Conservation (phyloP, 2,797 vertebrate species). For the Rhinoraja longicauda region DNA sequence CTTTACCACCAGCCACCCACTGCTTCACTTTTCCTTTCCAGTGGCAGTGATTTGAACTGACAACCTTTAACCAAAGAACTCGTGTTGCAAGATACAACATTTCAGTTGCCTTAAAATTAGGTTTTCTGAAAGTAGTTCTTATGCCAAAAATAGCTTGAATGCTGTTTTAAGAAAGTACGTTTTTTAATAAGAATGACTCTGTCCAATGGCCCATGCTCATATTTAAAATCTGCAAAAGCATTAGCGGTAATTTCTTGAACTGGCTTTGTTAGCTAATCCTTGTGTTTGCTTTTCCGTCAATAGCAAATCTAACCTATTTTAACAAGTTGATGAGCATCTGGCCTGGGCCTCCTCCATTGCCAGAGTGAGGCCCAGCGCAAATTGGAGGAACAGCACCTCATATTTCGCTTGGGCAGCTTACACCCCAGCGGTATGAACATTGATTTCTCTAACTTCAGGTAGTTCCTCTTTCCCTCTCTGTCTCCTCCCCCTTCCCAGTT, state of each 20-base stretch:
- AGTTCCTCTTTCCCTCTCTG: too few relatives aligned
- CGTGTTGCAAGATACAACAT: not conserved
- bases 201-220: not conserved
- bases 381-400: too few relatives aligned
- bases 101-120: not conserved
- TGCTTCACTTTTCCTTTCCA: not conserved
- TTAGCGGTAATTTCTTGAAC: not conserved
- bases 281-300: not conserved
- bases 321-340: not conserved
- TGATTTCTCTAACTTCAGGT: too few relatives aligned
- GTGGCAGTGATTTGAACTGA: not conserved
- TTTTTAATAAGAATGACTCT: not conserved
- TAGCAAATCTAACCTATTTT: not conserved
- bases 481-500: too few relatives aligned
- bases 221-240: not conserved
- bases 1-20: not conserved
- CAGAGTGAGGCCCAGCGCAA: too few relatives aligned
- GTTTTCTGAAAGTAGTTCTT: not conserved
- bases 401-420: too few relatives aligned
- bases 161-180: not conserved
- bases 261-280: not conserved
- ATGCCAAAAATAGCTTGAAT: not conserved
- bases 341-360: too few relatives aligned
- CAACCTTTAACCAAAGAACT: not conserved
- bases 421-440: too few relatives aligned